Conservation (phyloP, 2,797 vertebrate species). For the Siniperca scherzeri region DNA sequence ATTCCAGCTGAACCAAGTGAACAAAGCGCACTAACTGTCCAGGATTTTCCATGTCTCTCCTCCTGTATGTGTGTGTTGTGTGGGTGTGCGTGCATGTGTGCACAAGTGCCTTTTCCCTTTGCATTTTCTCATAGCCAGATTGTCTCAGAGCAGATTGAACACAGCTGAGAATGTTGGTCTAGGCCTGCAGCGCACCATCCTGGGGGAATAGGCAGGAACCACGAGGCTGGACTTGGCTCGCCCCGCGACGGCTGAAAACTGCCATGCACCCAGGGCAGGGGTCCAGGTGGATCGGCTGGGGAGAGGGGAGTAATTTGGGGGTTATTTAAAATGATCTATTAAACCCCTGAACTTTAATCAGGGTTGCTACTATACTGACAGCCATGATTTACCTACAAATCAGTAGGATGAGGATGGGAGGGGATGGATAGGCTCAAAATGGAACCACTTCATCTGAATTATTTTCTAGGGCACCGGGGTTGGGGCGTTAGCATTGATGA, state of each 20-base stretch:
- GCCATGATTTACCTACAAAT: conserved; percentile 91
- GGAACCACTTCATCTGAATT: conserved; percentile 84
- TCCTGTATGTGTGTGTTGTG: conserved; percentile 73
- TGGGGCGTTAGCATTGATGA: conserved; percentile 65
- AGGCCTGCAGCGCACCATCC: conserved; percentile 91
- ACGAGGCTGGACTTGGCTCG: conserved; percentile 93
- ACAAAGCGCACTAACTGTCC: conserved; percentile 94
- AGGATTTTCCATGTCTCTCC: conserved; percentile 90
- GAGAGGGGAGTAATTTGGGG: conserved; percentile 90
- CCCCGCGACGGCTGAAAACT: conserved; percentile 91
- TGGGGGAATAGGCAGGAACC: conserved; percentile 99
- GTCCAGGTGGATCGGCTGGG: conserved; percentile 96
- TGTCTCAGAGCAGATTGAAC: conserved; percentile 99
- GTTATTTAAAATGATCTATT: conserved; percentile 98
- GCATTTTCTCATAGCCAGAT: conserved; percentile 97
- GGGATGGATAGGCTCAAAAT: conserved; percentile 81
- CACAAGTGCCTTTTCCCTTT: conserved; percentile 81
- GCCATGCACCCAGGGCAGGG: conserved; percentile 93
- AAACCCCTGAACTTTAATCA: conserved; percentile 99
- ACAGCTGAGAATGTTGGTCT: conserved; percentile 99
- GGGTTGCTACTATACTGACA: conserved; percentile 95
- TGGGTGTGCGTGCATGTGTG: conserved; percentile 28
- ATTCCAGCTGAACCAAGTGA: conserved; percentile 93
- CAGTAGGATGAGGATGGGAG: conserved; percentile 86
- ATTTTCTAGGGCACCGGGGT: conserved; percentile 60